Evolutionary conservation across 2,113 vertebrate genomes (phyloP).

Genomic region (Lasiurus borealis): DNA sequence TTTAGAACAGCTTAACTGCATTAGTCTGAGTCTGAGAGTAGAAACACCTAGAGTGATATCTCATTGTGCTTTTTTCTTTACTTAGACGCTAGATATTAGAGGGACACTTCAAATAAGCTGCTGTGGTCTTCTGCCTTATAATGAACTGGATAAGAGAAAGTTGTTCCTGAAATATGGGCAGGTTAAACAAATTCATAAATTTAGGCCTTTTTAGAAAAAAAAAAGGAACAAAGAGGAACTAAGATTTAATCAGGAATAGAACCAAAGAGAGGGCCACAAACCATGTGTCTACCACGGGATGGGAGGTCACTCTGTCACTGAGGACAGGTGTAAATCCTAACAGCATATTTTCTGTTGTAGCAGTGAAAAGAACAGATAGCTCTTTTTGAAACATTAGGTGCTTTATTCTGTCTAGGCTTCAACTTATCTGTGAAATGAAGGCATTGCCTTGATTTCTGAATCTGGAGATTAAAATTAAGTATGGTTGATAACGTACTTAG

Average conservation of each 20-base stretch:
- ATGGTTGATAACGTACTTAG: not conserved
- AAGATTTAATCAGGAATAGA: constrained; percentile 24
- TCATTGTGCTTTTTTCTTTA: not conserved
- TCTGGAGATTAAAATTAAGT: constrained; percentile 27
- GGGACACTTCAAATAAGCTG: not conserved
- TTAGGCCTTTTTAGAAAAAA: not conserved
- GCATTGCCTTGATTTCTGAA: not conserved
- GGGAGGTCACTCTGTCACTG: not conserved
- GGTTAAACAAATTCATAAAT: not conserved
- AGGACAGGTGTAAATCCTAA: not conserved
- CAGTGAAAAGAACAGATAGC: not conserved
- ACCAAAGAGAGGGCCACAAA: not conserved
- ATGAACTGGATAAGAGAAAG: not conserved
- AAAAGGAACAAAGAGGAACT: not conserved
- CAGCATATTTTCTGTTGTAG: not conserved
- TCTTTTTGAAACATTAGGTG: not conserved
- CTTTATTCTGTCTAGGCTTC: not conserved
- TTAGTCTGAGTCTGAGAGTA: not conserved
- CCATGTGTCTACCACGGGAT: not conserved
- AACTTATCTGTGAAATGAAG: not conserved
- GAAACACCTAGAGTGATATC: not conserved
- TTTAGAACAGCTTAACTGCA: not conserved
- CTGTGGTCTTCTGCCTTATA: not conserved
- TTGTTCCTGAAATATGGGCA: not conserved
- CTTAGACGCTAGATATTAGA: constrained; percentile 5